Base-by-base conservation (phyloP, 2,888 invertebrate genomes). In the Nomada ruficornis region DNA sequence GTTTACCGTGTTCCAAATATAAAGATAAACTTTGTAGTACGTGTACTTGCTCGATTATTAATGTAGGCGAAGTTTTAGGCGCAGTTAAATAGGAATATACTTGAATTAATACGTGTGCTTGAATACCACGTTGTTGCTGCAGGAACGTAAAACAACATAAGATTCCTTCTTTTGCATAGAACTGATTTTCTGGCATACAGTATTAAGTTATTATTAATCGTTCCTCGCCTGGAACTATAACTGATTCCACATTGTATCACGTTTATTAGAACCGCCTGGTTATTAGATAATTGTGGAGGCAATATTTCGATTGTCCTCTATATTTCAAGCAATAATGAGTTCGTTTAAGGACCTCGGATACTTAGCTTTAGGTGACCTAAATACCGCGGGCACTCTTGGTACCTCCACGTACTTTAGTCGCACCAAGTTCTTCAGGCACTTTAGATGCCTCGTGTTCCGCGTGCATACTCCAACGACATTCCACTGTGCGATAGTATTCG, bases 361-460 rank as follows among this genome's bases (percentile, higher is more conserved):
- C 54, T 26, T 26, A 29, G 44, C 55, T 36, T 10, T 18, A 5
- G 23, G 64, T 64, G 42, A 64, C 57, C 64, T 15, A 20, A 70
- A 77, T 77, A 77, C 50, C 70, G 57, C 42, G 10, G 64, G 71
- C 64, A 59, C 76, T 59, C 64, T 57, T 63, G 36, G 70, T 70
- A 62, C 42, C 73, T 36, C 26, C 62, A 42, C 54, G 75, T 75
- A 70, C 76, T 65, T 59, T 29, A 59, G 64, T 64, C n/a, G 52
- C 71, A 50, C 63, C 59, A 36, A 71, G 64, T 77, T 77, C 77
- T 60, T 64, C 64, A 54, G 29, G 26, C 64, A 60, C 50, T 36
- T 64, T 29, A 26, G 44, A 44, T 72, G 52, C 70, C 42, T 72
- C 59, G 18, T 18, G 69, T 59, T 29, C 59, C 59, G 15, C 47